Evolutionary conservation across 92 coral and sea anemone species (phyloP), one percentile per base, ranked within the genome.

Genomic region (Phenganax subtilis): DNA sequence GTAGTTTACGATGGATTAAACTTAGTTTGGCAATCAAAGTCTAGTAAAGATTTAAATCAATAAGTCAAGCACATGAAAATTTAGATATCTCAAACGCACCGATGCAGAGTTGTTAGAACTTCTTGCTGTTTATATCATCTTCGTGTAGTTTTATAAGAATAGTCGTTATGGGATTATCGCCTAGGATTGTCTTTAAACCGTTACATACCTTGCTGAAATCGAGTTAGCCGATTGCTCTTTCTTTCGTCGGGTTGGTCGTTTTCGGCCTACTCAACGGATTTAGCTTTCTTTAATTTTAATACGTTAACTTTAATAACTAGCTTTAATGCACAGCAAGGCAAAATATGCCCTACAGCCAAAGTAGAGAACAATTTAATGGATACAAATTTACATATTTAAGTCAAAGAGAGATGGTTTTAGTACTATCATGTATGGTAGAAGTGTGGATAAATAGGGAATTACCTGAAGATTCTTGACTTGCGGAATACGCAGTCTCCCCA

Each of bases 401-500:
- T 67, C 37, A 28, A 27, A 17, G 25, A 20, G 25, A 20, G 25
- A 20, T 20, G 25, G 25, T 20, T 68, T 3, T 68, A 30, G 52
- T 61, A 15, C 25, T 61, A 28, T 61, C 9, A 15, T 29, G 14
- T 30, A n/a, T 27, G 15, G 15, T n/a, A 25, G 29, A 12, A n/a
- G 8, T 10, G 1, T 68, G 6, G 31, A 63, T 64, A 62, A 74
- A 44, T 37, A 37, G 47, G 5, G 47, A 37, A 37, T 37, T 7
- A 79, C 83, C 83, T 79, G 83, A 63, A 9, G 74, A n/a, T 79
- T 79, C 83, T 52, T 79, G 83, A 65, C 74, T 62, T 7, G 44
- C 72, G 15, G 83, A 37, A 6, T 79, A 72, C 29, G 72, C 55
- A 9, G 74, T 37, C 58, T 79, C 83, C 0, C 83, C 83, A 64